Evolutionary conservation across 2,113 vertebrate species (phyloP).

Genomic region (Corydoras maculifer): DNA sequence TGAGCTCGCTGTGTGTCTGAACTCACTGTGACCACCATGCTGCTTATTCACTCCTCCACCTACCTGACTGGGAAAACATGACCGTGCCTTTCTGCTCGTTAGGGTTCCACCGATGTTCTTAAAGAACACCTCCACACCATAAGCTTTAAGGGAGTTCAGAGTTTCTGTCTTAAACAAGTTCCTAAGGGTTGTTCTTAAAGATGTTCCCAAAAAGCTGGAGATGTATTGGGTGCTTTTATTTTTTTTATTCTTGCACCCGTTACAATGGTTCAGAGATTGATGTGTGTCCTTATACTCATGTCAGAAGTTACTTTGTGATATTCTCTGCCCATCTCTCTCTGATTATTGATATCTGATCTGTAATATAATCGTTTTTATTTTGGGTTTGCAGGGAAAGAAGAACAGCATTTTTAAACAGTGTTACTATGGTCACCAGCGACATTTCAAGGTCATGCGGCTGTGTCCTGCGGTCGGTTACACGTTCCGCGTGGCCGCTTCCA

Average conservation of each 20-base stretch:
- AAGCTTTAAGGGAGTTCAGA: too few species aligned
- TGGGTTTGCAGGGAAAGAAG: slow-evolving; percentile 79
- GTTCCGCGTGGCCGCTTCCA: slow-evolving; percentile 89
- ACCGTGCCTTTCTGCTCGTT: not conserved
- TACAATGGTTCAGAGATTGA: too few species aligned
- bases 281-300: too few species aligned
- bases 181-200: too few species aligned
- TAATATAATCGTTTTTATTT: not conserved
- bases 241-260: too few species aligned
- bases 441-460: slow-evolving; percentile 88
- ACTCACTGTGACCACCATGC: not conserved
- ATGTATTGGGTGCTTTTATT: too few species aligned
- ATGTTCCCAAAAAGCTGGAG: too few species aligned
- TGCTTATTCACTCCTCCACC: not conserved
- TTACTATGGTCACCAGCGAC: slow-evolving; percentile 90
- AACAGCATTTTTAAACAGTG: slow-evolving; percentile 92
- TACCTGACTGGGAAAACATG: not conserved
- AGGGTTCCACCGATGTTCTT: not conserved
- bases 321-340: too few species aligned
- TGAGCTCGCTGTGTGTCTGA: too few species aligned
- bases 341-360: too few species aligned
- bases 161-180: too few species aligned
- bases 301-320: too few species aligned
- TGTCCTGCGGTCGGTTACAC: slow-evolving; percentile 89
- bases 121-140: not conserved